These are phyloP conservation scores for Chaetodon auriga DNA, from an alignment of 2,113 vertebrate species.

Conservation along the genomic window DNA sequence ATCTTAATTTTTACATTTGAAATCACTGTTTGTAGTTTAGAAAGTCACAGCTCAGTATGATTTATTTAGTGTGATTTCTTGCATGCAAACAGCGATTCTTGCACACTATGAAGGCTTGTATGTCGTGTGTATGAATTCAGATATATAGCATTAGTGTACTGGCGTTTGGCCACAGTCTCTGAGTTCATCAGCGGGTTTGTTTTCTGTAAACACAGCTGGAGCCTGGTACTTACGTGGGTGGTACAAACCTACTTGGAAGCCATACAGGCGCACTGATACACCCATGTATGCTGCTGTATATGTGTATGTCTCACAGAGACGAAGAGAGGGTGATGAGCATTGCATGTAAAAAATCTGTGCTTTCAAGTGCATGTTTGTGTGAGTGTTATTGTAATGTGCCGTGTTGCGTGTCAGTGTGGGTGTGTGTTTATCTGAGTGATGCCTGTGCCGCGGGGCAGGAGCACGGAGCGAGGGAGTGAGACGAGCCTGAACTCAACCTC, in stretches of 20 bases:
- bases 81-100: not conserved
- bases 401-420: slow-evolving; percentile 59
- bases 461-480: slow-evolving; percentile 59
- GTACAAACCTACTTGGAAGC: slow-evolving; percentile 63
- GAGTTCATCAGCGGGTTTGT: slow-evolving; percentile 66
- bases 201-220: slow-evolving; percentile 75
- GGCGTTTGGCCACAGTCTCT: slow-evolving; percentile 50
- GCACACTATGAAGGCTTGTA: not conserved
- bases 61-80: not conserved
- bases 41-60: not conserved
- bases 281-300: slow-evolving; percentile 23
- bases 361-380: slow-evolving; percentile 49
- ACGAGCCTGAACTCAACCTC: slow-evolving; percentile 74
- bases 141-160: slow-evolving; percentile 23
- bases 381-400: slow-evolving; percentile 32
- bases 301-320: slow-evolving; percentile 23
- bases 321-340: not conserved
- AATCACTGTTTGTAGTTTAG: not conserved
- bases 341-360: slow-evolving; percentile 35
- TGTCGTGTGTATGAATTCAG: slow-evolving; percentile 21
- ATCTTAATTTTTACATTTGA: not conserved
- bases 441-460: slow-evolving; percentile 57
- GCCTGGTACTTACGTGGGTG: slow-evolving; percentile 58
- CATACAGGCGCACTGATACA: slow-evolving; percentile 28
- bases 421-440: slow-evolving; percentile 61